A percentile compares a stretch with the other conserved stretches of the same genome.
These are phyloP conservation scores for Philaenus spumarius DNA, from an alignment of 1,140 invertebrate species.

Conservation along the genomic window DNA sequence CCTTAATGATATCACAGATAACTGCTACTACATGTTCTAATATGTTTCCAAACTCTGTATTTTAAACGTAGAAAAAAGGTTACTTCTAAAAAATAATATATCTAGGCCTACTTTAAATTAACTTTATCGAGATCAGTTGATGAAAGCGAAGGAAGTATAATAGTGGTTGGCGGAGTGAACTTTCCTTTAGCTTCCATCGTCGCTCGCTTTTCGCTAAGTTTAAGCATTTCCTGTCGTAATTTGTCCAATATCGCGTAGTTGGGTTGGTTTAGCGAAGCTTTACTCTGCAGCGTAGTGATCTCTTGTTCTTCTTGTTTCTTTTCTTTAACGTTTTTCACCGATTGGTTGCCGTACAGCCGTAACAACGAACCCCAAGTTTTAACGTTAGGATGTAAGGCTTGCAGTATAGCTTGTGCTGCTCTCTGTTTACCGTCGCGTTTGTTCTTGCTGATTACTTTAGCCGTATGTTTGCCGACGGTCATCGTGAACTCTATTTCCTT, in stretches of 20 bases:
- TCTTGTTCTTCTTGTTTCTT: slow-evolving; percentile 93
- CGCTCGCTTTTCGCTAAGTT: slow-evolving; percentile 48
- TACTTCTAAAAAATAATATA: no score
- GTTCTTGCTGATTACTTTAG: slow-evolving; percentile 85
- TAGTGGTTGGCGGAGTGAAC: slow-evolving; percentile 1
- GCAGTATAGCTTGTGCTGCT: slow-evolving; percentile 91
- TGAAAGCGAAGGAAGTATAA: slow-evolving; percentile 4
- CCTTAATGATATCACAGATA: no score
- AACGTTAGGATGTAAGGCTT: slow-evolving; percentile 86
- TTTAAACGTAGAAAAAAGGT: no score
- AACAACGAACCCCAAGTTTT: slow-evolving; percentile 91
- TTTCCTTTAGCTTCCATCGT: slow-evolving; percentile 2
- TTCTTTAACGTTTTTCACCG: slow-evolving; percentile 87
- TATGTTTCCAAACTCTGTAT: no score
- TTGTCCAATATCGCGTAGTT: slow-evolving; percentile 92
- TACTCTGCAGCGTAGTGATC: slow-evolving; percentile 85
- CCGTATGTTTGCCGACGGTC: slow-evolving; percentile 87
- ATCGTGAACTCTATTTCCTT: slow-evolving; percentile 93
- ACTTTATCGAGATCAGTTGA: slow-evolving; percentile 15
- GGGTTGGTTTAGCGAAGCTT: slow-evolving; percentile 83
- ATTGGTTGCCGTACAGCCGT: slow-evolving; percentile 86
- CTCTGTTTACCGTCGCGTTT: slow-evolving; percentile 96
- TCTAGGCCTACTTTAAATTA: slow-evolving; percentile 3
- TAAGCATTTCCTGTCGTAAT: slow-evolving; percentile 80
- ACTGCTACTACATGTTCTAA: no score